phyloP scores from a whole-genome alignment of 1,140 invertebrate species.

The Triops cancriformis region DNA sequence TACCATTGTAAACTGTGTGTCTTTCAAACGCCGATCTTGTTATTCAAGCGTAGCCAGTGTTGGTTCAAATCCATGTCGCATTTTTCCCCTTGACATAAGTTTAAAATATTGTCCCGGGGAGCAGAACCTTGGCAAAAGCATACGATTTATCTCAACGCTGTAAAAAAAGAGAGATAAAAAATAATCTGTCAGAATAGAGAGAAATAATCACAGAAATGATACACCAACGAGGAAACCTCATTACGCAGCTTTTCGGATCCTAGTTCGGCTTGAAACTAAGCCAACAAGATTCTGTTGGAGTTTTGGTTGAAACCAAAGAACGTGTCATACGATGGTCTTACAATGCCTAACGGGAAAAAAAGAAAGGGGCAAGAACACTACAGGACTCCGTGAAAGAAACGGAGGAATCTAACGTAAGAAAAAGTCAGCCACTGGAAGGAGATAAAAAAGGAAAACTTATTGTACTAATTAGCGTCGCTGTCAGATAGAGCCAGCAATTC shows the following conservation, averaged over 20 bases:
- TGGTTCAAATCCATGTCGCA: too few species aligned
- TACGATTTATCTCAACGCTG: too few species aligned
- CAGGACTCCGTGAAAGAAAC: neutral
- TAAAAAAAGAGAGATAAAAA: neutral
- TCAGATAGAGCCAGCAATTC: neutral
- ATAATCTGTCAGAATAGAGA: neutral
- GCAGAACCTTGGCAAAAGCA: too few species aligned
- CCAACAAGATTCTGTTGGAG: neutral
- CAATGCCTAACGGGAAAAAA: neutral
- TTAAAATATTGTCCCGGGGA: too few species aligned
- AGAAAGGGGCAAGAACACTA: neutral
- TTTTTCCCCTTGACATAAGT: too few species aligned
- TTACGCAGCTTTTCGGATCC: neutral
- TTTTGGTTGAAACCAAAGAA: neutral
- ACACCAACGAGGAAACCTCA: neutral
- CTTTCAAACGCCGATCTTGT: too few species aligned
- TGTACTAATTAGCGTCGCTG: neutral
- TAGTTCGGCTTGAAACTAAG: slow-evolving; percentile 3
- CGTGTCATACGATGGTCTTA: neutral
- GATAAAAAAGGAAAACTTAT: neutral
- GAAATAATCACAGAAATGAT: neutral
- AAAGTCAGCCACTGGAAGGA: neutral
- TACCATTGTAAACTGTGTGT: neutral
- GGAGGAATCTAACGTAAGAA: neutral
- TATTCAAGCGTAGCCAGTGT: too few species aligned